Percentiles rank a stretch among this genome's conserved stretches.
Evolutionary conservation across 2,113 vertebrate species (phyloP).

Genomic region (Caloenas nicobarica): DNA sequence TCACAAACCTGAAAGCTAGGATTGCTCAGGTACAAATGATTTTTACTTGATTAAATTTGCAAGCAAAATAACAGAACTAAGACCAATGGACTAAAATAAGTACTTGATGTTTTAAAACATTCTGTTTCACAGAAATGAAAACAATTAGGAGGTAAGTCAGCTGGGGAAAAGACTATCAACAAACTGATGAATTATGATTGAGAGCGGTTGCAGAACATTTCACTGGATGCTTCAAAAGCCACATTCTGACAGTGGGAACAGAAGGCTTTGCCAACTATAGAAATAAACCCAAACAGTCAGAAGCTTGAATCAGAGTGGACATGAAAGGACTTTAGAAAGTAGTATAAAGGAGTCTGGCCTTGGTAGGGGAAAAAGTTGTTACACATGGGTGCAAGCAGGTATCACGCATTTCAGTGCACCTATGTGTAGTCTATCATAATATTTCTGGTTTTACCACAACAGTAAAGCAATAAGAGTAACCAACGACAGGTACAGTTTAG

Average conservation of each 20-base stretch:
- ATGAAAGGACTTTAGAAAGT: background rate
- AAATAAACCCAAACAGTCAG: background rate
- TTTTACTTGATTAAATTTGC: constrained; percentile 3
- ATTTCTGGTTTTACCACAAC: background rate
- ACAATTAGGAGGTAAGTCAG: constrained; percentile 8
- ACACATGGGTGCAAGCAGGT: background rate
- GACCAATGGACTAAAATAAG: background rate
- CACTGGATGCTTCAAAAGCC: background rate
- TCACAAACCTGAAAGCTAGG: background rate
- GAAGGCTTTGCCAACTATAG: background rate
- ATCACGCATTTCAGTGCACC: background rate
- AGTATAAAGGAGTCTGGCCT: background rate
- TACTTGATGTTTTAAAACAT: constrained; percentile 13
- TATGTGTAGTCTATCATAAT: background rate
- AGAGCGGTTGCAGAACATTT: background rate
- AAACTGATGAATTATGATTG: background rate
- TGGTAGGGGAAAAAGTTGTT: background rate
- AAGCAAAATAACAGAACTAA: background rate
- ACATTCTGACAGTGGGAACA: background rate
- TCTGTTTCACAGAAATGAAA: background rate
- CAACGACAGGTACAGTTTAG: background rate
- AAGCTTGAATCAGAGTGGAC: background rate
- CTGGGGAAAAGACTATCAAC: background rate
- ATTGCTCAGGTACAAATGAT: background rate
- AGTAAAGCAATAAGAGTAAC: background rate